Conservation (phyloP, 2,797 vertebrate species). For the Poecilia picta region DNA sequence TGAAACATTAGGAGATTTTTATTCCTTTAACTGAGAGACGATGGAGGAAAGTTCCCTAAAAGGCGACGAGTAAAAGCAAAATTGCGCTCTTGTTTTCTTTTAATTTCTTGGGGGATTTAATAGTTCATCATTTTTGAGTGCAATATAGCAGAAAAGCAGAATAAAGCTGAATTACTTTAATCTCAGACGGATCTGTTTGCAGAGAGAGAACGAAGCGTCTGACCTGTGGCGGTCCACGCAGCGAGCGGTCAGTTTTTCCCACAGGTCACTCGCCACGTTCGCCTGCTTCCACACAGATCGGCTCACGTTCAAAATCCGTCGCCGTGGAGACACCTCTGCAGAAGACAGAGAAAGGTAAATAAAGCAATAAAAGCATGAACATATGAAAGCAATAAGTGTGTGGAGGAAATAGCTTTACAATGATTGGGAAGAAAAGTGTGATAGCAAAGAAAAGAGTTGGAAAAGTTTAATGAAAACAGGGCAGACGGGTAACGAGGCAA, state of each 20-base stretch:
- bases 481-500: conserved; percentile 17
- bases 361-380: conserved; percentile 5
- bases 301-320: conserved; percentile 91
- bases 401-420: neutral
- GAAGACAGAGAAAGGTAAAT: conserved; percentile 12
- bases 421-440: neutral
- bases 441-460: conserved; percentile 11
- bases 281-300: conserved; percentile 98
- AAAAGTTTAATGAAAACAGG: conserved; percentile 19
- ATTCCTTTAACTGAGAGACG: neutral
- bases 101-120: neutral
- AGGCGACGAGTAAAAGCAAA: neutral
- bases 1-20: neutral
- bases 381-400: conserved; percentile 2
- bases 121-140: neutral
- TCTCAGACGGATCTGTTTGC: neutral
- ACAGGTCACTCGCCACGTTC: conserved; percentile 93
- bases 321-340: conserved; percentile 89
- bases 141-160: neutral
- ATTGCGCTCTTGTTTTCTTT: neutral
- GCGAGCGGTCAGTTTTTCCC: conserved; percentile 95
- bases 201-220: conserved; percentile 11
- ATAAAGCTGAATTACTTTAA: neutral
- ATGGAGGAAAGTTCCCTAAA: neutral
- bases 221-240: conserved; percentile 92